These are phyloP conservation scores for Percina caprodes DNA, from an alignment of 2,113 vertebrate species.

Conservation along the genomic window DNA sequence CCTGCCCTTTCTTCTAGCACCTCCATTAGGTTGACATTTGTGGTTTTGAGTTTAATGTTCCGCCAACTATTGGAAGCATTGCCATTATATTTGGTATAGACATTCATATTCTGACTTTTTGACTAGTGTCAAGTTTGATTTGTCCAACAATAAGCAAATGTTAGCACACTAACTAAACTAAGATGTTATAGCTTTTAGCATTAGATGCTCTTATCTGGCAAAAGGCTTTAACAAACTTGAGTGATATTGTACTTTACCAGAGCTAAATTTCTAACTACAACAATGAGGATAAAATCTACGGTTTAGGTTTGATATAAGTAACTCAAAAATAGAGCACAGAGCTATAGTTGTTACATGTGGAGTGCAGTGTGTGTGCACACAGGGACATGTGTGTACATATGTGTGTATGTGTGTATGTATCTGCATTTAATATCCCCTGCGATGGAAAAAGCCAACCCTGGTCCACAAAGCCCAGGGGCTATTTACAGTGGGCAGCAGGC, in stretches of 20 bases:
- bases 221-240: background rate
- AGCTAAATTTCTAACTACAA: background rate
- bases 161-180: background rate
- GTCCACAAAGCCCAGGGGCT: conserved; percentile 78
- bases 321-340: background rate
- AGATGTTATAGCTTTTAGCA: background rate
- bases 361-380: background rate
- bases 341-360: background rate
- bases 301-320: background rate
- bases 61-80: background rate
- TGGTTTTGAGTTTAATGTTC: no score
- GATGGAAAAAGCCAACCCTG: conserved; percentile 56
- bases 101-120: background rate
- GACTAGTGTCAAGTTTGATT: background rate
- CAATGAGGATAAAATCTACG: background rate
- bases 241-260: background rate
- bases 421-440: conserved; percentile 52
- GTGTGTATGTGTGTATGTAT: conserved; percentile 14
- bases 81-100: background rate
- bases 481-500: conserved; percentile 79
- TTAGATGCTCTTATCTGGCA: background rate
- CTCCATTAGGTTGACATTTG: no score
- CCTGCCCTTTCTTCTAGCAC: background rate
- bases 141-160: background rate
- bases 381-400: background rate